These are phyloP conservation scores for Lasioglossum figueresi DNA, from an alignment of 2,888 invertebrate species.

Conservation along the genomic window DNA sequence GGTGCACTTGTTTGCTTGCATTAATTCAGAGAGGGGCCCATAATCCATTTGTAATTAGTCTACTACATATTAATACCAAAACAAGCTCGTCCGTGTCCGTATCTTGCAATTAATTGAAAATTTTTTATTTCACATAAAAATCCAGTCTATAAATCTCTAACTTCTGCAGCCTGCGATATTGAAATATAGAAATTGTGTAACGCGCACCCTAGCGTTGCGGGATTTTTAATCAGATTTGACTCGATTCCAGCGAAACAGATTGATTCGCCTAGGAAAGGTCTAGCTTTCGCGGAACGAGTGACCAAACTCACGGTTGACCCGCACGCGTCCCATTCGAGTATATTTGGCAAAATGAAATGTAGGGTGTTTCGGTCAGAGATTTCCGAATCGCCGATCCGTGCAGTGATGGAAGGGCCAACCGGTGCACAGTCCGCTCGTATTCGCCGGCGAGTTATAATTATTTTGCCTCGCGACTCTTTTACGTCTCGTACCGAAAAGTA, in stretches of 20 bases:
- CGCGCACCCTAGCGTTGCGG: background rate
- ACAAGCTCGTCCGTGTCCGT: background rate
- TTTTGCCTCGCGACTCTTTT: background rate
- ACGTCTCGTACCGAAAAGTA: conserved; percentile 24
- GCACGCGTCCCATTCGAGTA: background rate
- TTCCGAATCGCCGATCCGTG: background rate
- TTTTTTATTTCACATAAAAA: background rate
- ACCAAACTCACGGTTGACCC: background rate
- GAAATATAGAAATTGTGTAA: background rate
- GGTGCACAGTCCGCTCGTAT: background rate
- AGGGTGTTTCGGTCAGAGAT: background rate
- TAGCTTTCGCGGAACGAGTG: background rate
- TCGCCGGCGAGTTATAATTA: background rate
- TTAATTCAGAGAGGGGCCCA: background rate
- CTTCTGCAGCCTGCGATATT: background rate
- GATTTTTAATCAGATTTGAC: background rate
- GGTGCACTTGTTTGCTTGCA: background rate
- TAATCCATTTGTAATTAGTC: background rate
- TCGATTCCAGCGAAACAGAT: background rate
- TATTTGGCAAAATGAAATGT: conserved; percentile 1
- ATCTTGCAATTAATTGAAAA: background rate
- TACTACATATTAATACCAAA: too few species aligned
- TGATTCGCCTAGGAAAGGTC: background rate
- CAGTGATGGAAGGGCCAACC: background rate
- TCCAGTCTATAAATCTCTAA: too few species aligned